Evolutionary conservation across 2,113 vertebrate genomes (phyloP).

Genomic region (Bubo bubo): DNA sequence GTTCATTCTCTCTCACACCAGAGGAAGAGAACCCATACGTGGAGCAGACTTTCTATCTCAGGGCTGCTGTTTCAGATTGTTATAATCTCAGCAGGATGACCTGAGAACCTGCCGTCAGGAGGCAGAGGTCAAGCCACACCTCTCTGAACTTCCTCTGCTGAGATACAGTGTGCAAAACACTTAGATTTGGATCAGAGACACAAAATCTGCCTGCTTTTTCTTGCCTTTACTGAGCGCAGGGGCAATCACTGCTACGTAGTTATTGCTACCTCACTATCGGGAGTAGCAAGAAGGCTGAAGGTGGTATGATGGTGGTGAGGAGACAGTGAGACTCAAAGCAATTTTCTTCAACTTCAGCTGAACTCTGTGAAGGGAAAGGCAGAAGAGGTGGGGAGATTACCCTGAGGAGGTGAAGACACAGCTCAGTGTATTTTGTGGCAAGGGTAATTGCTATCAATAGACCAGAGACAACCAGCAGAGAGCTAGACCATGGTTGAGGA

Average conservation of each 20-base stretch:
- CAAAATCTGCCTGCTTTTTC: not conserved
- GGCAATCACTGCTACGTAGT: not conserved
- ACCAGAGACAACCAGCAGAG: not conserved
- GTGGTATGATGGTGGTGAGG: not conserved
- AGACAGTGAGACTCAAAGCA: not conserved
- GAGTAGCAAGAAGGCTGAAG: not conserved
- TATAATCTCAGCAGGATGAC: not conserved
- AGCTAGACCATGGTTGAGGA: not conserved
- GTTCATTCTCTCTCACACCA: not conserved
- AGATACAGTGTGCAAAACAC: not conserved
- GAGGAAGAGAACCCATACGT: not conserved
- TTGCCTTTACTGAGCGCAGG: not conserved
- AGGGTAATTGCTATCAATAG: not conserved
- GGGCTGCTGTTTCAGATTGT: not conserved
- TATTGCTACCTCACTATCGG: not conserved
- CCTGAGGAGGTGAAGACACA: not conserved
- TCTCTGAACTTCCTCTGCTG: not conserved
- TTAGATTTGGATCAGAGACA: not conserved
- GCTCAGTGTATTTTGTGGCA: not conserved
- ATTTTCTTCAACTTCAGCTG: not conserved
- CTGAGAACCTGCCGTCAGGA: not conserved
- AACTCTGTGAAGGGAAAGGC: not conserved
- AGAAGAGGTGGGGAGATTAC: not conserved
- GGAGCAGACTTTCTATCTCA: not conserved
- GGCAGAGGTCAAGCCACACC: not conserved